Base-by-base conservation (phyloP, 2,113 vertebrate species). In the Oryzias woworae region DNA sequence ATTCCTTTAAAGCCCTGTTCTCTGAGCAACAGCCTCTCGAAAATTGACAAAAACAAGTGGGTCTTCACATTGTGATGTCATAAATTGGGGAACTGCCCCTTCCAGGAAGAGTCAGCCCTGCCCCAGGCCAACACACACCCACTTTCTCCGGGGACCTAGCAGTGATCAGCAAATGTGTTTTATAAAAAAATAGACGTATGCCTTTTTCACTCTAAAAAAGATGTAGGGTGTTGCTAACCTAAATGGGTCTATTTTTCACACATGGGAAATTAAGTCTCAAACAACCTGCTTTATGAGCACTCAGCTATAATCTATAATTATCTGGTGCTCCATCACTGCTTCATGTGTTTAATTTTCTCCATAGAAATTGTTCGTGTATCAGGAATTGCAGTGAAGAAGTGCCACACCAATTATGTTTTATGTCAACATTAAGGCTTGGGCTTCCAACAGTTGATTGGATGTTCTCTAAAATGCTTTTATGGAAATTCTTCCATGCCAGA, bases 401-500 rank as follows among this genome's bases (percentile, higher is more conserved):
- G 62, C 18, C 22, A 52, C 71, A 44, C 80, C 36, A 77, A 84
- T 83, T 76, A 76, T 73, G 71, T 77, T 76, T 78, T 71, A 82
- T 83, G 78, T 88, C 75, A 87, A 78, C 87, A 81, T 70, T 62
- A 51, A 62, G 69, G 67, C 51, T 20, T 31, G 73, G 66, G 75
- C 82, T 81, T 83, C 78, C 58, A 78, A 52, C 45, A 28, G 75
- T 62, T 83, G 78, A 89, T 84, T 74, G 79, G 79, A 69, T 75
- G 67, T 85, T 82, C 70, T 76, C 50, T 85, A 72, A 83, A 86
- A 82, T 73, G 70, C 65, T 69, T 0, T 20, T 56, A 66, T 66
- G 75, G 75, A 66, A 84, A 77, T 36, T 47, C 45, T 72, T 18
- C 54, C 77, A 49, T 42, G 24, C 53, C 62, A 66, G 53, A 69